These are phyloP conservation scores for Umimayanthus chanpuru DNA, from an alignment of 92 coral and sea anemone genomes.

Conservation along the genomic window DNA sequence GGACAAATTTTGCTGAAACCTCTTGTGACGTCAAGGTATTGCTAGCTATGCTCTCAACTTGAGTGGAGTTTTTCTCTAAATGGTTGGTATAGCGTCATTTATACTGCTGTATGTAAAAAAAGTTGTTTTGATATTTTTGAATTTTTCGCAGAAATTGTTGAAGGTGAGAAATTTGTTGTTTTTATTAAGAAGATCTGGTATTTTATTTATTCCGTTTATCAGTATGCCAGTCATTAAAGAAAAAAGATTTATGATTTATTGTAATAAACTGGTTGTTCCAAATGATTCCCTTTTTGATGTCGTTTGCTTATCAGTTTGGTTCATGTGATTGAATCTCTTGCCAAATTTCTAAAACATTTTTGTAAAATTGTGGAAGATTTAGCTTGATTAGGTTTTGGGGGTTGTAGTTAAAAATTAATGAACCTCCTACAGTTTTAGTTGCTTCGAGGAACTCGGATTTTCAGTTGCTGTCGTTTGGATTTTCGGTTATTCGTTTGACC, in stretches of 20 bases:
- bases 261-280: slow-evolving; percentile 7
- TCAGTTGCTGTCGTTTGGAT: slow-evolving; percentile 28
- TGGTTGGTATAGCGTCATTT: slow-evolving; percentile 5
- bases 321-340: background rate
- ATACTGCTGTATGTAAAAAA: background rate
- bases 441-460: slow-evolving; percentile 30
- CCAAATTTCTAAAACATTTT: background rate
- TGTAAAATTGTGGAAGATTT: background rate
- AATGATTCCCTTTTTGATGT: background rate
- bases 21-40: background rate
- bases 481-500: slow-evolving; percentile 27
- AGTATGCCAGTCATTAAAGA: background rate
- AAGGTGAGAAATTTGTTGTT: background rate
- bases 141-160: background rate
- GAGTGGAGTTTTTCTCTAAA: background rate
- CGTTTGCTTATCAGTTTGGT: slow-evolving; percentile 11
- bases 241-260: background rate
- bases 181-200: slow-evolving; percentile 2
- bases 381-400: background rate
- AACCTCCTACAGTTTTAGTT: background rate
- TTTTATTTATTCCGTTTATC: background rate
- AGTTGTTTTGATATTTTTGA: slow-evolving; percentile 16
- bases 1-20: slow-evolving; percentile 27
- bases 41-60: background rate
- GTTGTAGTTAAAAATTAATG: background rate